Evolutionary conservation across 2,888 invertebrate species (phyloP), one percentile per base, ranked within the genome.

Genomic region (Xanthorhoe spadicearia): DNA sequence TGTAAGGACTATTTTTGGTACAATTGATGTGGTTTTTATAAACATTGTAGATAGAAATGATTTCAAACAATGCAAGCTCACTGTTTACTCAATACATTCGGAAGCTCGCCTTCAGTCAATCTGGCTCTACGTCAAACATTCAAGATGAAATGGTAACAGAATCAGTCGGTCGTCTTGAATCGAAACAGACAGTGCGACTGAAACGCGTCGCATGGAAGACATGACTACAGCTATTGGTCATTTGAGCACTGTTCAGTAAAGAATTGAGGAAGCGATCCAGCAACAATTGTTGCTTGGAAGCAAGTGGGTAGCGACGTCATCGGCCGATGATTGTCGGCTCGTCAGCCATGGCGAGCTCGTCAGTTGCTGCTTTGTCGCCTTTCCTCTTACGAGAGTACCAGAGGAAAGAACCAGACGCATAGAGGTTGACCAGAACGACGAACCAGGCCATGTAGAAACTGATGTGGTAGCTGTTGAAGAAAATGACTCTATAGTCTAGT

Each of bases 351-450:
- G 96, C 97, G 49, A 97, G 92, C 81, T 97, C 96, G 72, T 96
- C 96, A n/a, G 95, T 96, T 4, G 96, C 96, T 0, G 97, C 97
- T 78, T 96, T 96, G 74, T 96, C 95, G 0, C 97, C 96, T 93
- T 98, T 98, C 86, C 96, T 95, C 84, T 98, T 98, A 65, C 96
- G 95, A 0, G 97, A 97, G 83, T 95, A 97, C 88, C 97, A 94
- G 75, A 97, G 94, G 85, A 97, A 98, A 59, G 96, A 94, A 9
- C 95, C 89, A 0, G 96, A 96, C 10, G 96, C 94, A 49, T 94
- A 82, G 9, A 96, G 81, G 83, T 96, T 96, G 57, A 95, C 92
- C 23, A 94, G 89, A 65, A 97, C 96, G 0, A 96, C 96, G 70
- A 96, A 93, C 97, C 97, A 97, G 35, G 96, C 96, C 77, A 96